Base-by-base conservation (phyloP, 2,888 invertebrate genomes). In the Bimastos eiseni region DNA sequence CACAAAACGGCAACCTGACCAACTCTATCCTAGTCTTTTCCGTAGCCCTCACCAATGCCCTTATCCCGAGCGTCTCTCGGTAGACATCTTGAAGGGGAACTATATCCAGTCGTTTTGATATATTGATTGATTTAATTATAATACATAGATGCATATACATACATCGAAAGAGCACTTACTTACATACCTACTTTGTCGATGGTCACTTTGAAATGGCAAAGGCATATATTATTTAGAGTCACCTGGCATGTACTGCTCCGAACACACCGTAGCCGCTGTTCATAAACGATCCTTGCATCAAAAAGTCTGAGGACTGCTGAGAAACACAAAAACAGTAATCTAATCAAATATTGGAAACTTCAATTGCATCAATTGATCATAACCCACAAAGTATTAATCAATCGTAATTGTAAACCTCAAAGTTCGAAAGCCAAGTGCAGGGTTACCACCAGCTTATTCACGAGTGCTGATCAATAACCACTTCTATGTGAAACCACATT, bases 261-360 rank as follows among this genome's bases (percentile, higher is more conserved):
- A 86, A 37, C 24, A 36, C n/a, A 6, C 36, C 24, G 37, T 11
- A 36, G 37, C 86, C 36, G 86, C 86, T 37, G 6, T 6, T 36
- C 37, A 86, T 36, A 37, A 37, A 24, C n/a, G 86, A 86, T 86
- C 86, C 86, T 36, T 86, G 86, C 86, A 36, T 86, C 86, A 86
- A 15, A 86, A 36, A 86, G 21, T 86, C 86, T 8, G 86, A 86
- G n/a, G 36, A 34, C 86, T 86, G 34, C 34, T 2, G 36, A 86
- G 6, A 86, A 34, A 86, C 19, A 86, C 33, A 70, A 13, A 70
- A 70, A 49, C 49, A 70, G 13, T n/a, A 30, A 70, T 70, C 70
- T n/a, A n/a, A n/a, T 70, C 70, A n/a, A 70, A 11, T n/a, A 70
- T 70, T 70, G 30, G 30, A 70, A 70, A n/a, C 8, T n/a, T 17